Conservation (phyloP, 2,113 vertebrate species). For the Sardina pilchardus region DNA sequence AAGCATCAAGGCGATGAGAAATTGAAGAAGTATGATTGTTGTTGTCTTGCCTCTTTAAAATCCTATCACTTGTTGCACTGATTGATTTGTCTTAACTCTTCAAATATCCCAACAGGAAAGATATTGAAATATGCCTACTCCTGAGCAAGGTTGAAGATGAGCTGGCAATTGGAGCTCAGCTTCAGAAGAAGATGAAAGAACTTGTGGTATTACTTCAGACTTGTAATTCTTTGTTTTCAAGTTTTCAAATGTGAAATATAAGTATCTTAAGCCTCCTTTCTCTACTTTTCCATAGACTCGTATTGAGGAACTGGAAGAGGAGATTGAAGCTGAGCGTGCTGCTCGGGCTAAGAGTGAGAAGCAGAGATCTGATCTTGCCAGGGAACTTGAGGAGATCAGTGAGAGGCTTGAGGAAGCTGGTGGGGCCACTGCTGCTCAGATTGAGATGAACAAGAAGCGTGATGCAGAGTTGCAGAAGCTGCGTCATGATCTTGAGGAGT, state of each 20-base stretch:
- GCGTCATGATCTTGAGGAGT: constrained; percentile 65
- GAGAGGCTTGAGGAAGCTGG: constrained; percentile 70
- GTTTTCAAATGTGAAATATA: not conserved
- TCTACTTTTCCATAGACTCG: constrained; percentile 64
- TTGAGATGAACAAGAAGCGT: constrained; percentile 70
- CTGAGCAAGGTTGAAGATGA: constrained; percentile 79
- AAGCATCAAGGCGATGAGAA: constrained; percentile 58
- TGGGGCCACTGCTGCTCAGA: constrained; percentile 66
- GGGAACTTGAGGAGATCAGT: constrained; percentile 75
- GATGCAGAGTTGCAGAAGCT: constrained; percentile 66
- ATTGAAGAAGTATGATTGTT: constrained; percentile 33
- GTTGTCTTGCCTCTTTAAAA: too few species aligned
- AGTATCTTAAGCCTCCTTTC: not conserved
- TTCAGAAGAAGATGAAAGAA: constrained; percentile 81
- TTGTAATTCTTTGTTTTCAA: not conserved
- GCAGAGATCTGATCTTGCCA: constrained; percentile 76
- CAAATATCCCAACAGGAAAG: constrained; percentile 65
- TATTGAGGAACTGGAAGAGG: constrained; percentile 82
- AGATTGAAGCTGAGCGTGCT: constrained; percentile 83
- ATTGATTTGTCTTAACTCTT: not conserved
- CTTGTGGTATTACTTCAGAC: constrained; percentile 64
- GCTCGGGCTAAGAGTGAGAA: constrained; percentile 81
- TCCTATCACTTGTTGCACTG: not conserved
- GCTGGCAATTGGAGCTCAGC: constrained; percentile 67
- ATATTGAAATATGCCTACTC: constrained; percentile 77